phyloP scores from a whole-genome alignment of 2,888 invertebrate species.

The Stenotaenia linearis region DNA sequence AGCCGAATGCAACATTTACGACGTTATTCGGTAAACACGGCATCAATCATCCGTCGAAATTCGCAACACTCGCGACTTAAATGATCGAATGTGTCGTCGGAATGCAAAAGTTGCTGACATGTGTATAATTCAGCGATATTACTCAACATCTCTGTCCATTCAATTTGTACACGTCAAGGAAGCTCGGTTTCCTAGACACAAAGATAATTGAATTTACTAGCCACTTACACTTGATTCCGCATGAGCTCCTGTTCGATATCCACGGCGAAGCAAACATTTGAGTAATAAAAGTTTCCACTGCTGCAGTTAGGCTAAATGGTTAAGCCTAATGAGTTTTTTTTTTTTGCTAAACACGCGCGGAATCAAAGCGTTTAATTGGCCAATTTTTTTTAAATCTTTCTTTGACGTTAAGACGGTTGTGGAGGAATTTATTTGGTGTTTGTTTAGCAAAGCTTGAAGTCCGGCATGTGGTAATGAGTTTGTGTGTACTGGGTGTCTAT shows the following conservation, averaged over 20 bases:
- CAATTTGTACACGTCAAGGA: conserved; percentile 17
- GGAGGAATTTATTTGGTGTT: not conserved
- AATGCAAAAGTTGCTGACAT: too few species aligned
- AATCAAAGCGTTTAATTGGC: too few species aligned
- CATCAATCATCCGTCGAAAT: not conserved
- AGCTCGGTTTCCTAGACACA: not conserved
- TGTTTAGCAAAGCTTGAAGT: not conserved
- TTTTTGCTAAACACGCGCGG: too few species aligned
- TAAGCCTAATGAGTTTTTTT: not conserved
- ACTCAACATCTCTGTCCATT: conserved; percentile 19
- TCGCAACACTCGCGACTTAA: too few species aligned
- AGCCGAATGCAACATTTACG: not conserved
- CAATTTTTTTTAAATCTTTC: too few species aligned
- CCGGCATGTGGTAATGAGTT: not conserved
- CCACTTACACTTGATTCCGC: conserved; percentile 8
- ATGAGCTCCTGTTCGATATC: not conserved
- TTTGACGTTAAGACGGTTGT: not conserved
- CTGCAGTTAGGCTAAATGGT: not conserved
- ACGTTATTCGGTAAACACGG: not conserved
- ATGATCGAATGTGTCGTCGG: too few species aligned
- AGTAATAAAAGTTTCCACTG: not conserved
- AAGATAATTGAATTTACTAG: not conserved
- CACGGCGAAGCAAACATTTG: not conserved
- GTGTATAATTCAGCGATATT: not conserved
- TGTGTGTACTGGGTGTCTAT: not conserved